Base-by-base conservation (phyloP, 2,113 vertebrate genomes). In the Holacanthus passer region DNA sequence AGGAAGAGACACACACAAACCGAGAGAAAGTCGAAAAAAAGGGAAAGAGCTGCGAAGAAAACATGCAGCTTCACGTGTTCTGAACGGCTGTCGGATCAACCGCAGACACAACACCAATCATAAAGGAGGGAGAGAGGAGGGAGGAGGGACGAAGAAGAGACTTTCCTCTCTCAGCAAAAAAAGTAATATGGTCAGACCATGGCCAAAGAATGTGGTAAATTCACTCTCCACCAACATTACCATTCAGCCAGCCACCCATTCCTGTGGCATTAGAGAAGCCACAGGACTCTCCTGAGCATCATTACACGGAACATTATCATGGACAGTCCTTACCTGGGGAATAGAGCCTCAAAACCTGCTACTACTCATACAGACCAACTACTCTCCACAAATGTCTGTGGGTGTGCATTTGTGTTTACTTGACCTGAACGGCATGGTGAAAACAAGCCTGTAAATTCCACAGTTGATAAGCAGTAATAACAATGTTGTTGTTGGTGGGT, bases 401-500 rank as follows among this genome's bases (percentile, higher is more conserved):
- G 43, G 70, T 52, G 65, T 66, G 75, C 48, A 37, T 63, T n/a
- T 82, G 60, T 77, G 82, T 86, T 81, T 83, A 77, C 50, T 85
- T 73, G 37, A 35, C 74, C 79, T 82, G 74, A 80, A 73, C 39
- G 59, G 67, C 64, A 71, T 10, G 45, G 52, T 37, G 56, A 86
- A 82, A 91, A 76, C 81, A 88, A 77, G 78, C 65, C 85, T 87
- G 78, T 79, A 89, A 86, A 92, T 91, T 91, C 90, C 89, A 86
- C 43, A 52, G 85, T 55, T 86, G 85, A 86, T 80, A 75, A 84
- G 88, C 58, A 64, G 66, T 41, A 75, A 89, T 48, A 88, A 82
- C 77, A 78, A 43, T 27, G 67, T 53, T 52, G 76, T 50, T 59
- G 69, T 35, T 60, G 55, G 31, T 48, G 24, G 41, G 53, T 43